Percentiles rank a stretch among this genome's conserved stretches.
phyloP scores from a whole-genome alignment of 2,797 vertebrate species.

The Pangasius macronema region DNA sequence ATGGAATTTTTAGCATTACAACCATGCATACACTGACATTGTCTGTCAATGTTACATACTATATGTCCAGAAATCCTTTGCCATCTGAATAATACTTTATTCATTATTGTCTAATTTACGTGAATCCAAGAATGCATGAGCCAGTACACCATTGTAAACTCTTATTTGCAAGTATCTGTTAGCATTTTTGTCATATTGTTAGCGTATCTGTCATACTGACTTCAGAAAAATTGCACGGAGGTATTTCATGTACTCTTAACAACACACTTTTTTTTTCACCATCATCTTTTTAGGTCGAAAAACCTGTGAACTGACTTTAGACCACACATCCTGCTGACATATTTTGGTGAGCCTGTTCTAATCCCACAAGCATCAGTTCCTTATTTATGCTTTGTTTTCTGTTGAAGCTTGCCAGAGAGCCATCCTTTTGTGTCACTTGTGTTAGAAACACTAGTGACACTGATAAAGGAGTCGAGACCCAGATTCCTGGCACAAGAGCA shows the following conservation, averaged over 20 bases:
- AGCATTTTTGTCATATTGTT: background rate
- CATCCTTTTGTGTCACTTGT: background rate
- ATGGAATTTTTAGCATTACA: background rate
- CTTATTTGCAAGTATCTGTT: background rate
- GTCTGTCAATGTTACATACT: background rate
- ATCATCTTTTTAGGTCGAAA: constrained; percentile 8
- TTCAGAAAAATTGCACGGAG: background rate
- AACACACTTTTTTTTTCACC: background rate
- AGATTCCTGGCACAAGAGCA: background rate
- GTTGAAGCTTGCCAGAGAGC: constrained; percentile 1
- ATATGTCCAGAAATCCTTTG: background rate
- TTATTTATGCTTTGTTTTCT: constrained; percentile 27
- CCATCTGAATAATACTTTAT: background rate
- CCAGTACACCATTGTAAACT: background rate
- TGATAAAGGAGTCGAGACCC: background rate
- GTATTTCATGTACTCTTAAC: background rate
- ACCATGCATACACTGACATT: background rate
- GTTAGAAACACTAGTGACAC: background rate
- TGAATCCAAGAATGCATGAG: background rate
- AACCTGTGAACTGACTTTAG: background rate
- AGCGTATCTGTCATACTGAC: background rate
- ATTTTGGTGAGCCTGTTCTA: background rate
- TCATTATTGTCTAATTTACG: background rate
- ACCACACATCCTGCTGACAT: constrained; percentile 17
- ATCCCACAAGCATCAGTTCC: background rate